A percentile compares a stretch with the other conserved stretches of the same genome.
Conservation (phyloP, 2,113 vertebrate species). For the Leptodactylus fuscus region DNA sequence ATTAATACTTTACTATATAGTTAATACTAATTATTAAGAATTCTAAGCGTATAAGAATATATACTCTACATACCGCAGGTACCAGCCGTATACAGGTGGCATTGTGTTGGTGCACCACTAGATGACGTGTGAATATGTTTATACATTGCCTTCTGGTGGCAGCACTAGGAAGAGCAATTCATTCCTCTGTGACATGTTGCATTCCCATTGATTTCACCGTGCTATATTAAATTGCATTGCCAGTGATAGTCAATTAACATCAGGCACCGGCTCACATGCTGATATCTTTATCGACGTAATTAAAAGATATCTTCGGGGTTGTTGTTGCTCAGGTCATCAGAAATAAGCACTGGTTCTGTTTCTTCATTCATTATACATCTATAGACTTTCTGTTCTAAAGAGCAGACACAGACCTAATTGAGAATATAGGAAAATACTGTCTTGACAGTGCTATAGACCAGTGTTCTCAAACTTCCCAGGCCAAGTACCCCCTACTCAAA, state of each 20-base stretch:
- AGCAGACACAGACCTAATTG: neutral
- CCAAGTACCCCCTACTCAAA: no score
- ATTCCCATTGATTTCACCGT: neutral
- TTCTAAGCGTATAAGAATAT: no score
- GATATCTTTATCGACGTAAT: neutral
- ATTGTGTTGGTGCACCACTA: neutral
- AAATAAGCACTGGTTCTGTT: neutral
- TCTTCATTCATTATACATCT: neutral
- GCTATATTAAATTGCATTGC: neutral
- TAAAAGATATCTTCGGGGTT: neutral
- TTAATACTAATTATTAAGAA: no score
- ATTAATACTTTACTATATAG: no score
- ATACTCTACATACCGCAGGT: neutral
- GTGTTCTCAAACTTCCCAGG: no score
- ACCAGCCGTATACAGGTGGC: neutral
- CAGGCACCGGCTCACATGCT: neutral
- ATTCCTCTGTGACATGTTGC: neutral
- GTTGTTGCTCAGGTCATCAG: neutral
- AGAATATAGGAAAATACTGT: no score
- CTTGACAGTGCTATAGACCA: no score
- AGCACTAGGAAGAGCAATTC: neutral
- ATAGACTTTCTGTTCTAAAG: neutral
- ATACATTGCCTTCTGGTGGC: neutral
- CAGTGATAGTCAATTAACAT: neutral
- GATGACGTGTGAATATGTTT: neutral